A percentile compares a stretch with the other conserved stretches of the same genome.
Conservation (phyloP, 2,113 vertebrate species). For the Ptychochromis oligacanthus region DNA sequence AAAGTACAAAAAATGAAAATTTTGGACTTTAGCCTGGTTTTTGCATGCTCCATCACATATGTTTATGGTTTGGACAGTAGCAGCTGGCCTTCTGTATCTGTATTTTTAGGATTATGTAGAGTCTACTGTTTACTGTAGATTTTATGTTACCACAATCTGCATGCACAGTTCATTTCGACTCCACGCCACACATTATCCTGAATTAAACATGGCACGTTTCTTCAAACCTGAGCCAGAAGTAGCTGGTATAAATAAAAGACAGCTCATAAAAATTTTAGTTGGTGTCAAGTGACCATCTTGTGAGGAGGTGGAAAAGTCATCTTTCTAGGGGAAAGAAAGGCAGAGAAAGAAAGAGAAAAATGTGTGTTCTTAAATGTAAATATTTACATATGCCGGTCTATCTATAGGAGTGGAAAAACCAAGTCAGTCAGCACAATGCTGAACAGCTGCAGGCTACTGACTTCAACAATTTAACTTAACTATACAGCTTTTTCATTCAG, state of each 20-base stretch:
- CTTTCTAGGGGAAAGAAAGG: not conserved
- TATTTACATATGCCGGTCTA: constrained; percentile 17
- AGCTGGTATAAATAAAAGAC: constrained; percentile 36
- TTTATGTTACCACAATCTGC: not conserved
- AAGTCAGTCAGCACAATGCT: constrained; percentile 11
- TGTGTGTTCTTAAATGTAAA: constrained; percentile 19
- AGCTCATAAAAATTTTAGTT: constrained; percentile 25
- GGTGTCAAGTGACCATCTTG: constrained; percentile 10
- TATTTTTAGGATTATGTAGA: not conserved
- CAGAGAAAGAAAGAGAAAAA: not conserved
- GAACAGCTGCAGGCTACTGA: constrained; percentile 34
- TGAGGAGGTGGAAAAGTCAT: not conserved
- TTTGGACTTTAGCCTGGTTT: not conserved
- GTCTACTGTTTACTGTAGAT: not conserved
- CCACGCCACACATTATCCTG: constrained; percentile 18
- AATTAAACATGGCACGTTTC: constrained; percentile 36
- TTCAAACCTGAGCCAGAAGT: constrained; percentile 14
- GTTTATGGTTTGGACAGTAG: not conserved
- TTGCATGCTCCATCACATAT: not conserved
- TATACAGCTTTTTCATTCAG: constrained; percentile 5
- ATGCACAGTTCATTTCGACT: not conserved
- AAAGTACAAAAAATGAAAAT: not conserved
- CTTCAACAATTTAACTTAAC: constrained; percentile 16
- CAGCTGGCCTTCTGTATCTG: not conserved
- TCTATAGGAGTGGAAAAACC: not conserved